Evolutionary conservation across 2,797 vertebrate species (phyloP), one percentile per base, ranked within the genome.

Genomic region (Hozukius guyotensis): DNA sequence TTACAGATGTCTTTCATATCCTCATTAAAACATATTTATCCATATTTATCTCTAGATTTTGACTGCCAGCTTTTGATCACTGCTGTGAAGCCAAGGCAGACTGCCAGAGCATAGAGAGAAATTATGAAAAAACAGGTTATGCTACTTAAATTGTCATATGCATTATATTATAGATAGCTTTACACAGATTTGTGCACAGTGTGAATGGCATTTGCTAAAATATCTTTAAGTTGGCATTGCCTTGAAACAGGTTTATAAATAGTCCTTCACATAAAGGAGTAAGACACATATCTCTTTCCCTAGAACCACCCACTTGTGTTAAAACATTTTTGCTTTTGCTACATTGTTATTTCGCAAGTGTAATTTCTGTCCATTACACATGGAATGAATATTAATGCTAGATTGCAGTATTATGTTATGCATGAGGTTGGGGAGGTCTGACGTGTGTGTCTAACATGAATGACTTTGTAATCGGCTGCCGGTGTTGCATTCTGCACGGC

Each of bases 11-110:
- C 9, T 18, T 60, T 80, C 29, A 65, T 10, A 61, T 71, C 42
- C 60, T 64, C 34, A 71, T 84, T 80, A 55, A 75, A 72, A 27
- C 66, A 42, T 55, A 80, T 80, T 78, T 71, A 79, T 83, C 63
- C 8, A 10, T 66, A 71, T 64, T 68, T 71, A 71, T 42, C n/a
- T 55, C 6, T 49, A 60, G 46, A 32, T 70, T 72, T 20, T 31
- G 52, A 66, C 29, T 72, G 32, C 61, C 49, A 78, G 75, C 57
- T 67, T 79, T 78, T 75, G 49, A 67, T 70, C 42, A 16, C 34
- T 70, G 62, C 68, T 77, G 60, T 82, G 36, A 77, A 64, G 36
- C 69, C n/a, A 2, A 52, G 63, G 70, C 79, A 69, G 70, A 24
- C 62, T 82, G 78, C 71, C 79, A 80, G 59, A 71, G 27, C 12